Conservation (phyloP, 2,797 vertebrate species). For the Babyrousa celebensis region DNA sequence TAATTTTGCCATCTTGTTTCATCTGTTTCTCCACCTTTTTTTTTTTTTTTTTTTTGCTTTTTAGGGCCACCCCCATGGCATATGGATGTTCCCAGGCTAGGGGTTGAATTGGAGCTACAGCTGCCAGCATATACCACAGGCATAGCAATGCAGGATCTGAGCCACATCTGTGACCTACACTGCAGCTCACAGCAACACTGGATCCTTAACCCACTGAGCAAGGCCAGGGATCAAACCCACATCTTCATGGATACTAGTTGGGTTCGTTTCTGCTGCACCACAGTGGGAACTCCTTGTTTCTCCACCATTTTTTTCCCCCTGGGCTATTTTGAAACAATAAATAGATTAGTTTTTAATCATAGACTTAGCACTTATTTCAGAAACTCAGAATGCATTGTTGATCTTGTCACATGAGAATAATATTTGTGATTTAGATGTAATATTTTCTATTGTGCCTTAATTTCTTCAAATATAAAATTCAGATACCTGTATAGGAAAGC, state of each 20-base stretch:
- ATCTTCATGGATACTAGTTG: too few relatives aligned
- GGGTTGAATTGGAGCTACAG: too few relatives aligned
- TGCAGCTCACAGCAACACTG: too few relatives aligned
- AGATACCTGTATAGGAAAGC: not conserved
- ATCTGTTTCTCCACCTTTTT: not conserved
- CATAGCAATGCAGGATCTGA: too few relatives aligned
- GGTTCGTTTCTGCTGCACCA: too few relatives aligned
- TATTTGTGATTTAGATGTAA: constrained; percentile 36
- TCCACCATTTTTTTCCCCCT: not conserved
- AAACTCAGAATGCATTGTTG: constrained; percentile 60
- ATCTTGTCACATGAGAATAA: constrained; percentile 47
- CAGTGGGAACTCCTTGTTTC: not conserved
- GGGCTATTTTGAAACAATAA: constrained; percentile 56
- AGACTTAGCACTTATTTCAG: not conserved
- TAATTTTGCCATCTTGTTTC: constrained; percentile 48
- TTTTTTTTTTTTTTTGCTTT: too few relatives aligned
- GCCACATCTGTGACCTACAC: too few relatives aligned
- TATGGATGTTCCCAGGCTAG: too few relatives aligned
- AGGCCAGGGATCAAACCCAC: too few relatives aligned
- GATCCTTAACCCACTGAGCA: too few relatives aligned
- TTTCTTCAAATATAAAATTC: constrained; percentile 49
- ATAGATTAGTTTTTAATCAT: constrained; percentile 30
- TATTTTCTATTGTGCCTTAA: constrained; percentile 25
- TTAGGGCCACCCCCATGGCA: too few relatives aligned
- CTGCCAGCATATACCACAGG: too few relatives aligned